Percentiles rank a stretch among this genome's conserved stretches.
Conservation (phyloP, 53 echinoderm and acorn worm species). For the Apostichopus leukothele region DNA sequence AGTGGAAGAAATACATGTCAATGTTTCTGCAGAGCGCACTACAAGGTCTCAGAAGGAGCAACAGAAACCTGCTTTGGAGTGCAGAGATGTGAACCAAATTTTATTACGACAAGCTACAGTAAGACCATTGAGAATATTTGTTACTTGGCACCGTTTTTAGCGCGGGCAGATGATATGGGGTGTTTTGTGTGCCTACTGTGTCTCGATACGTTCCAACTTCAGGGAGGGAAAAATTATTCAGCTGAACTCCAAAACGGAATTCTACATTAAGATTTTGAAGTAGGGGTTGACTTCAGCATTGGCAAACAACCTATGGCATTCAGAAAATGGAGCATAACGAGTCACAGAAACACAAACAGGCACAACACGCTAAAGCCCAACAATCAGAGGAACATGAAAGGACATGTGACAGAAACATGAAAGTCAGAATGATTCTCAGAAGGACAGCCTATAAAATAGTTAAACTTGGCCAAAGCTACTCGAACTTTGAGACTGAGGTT, state of each 20-base stretch:
- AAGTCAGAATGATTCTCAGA: too few species aligned
- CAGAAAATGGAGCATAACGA: neutral
- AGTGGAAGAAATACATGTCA: neutral
- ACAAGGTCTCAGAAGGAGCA: too few species aligned
- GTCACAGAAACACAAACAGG: neutral
- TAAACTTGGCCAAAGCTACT: too few species aligned
- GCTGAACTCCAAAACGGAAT: neutral
- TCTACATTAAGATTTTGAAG: neutral
- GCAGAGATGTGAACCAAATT: neutral
- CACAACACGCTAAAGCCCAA: neutral
- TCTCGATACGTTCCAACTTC: neutral
- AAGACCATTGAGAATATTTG: neutral
- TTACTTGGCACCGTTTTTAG: neutral
- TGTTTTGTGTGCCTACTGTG: neutral
- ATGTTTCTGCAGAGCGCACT: too few species aligned
- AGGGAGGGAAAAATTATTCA: neutral
- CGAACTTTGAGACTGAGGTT: neutral
- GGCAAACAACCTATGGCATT: neutral
- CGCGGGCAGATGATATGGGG: neutral
- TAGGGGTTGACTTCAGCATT: neutral
- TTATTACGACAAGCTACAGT: neutral
- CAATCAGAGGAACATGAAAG: neutral
- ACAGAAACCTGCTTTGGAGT: neutral
- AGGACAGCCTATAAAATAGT: too few species aligned
- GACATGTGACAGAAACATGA: neutral